Percentiles rank a stretch among this genome's conserved stretches.
phyloP scores from a whole-genome alignment of 2,113 vertebrate species.

The Albula glossodonta region DNA sequence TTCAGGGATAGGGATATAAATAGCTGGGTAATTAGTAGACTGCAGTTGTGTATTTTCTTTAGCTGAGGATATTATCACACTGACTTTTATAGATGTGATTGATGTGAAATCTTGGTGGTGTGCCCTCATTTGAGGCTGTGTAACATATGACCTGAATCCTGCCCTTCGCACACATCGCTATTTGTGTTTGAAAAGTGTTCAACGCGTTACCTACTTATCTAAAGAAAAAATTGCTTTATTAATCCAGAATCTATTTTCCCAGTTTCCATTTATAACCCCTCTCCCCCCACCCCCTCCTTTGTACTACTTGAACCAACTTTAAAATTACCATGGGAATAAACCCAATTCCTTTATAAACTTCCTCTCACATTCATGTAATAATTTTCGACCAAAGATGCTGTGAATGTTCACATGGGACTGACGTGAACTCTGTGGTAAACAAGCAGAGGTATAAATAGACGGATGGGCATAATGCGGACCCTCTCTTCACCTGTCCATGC shows the following conservation, averaged over 20 bases:
- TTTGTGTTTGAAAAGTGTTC: neutral
- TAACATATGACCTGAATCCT: neutral
- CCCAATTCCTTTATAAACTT: constrained; percentile 51
- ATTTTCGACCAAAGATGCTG: neutral
- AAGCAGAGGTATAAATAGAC: neutral
- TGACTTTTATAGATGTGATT: constrained; percentile 17
- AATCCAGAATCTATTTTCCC: constrained; percentile 42
- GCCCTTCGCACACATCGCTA: neutral
- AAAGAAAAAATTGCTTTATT: constrained; percentile 42
- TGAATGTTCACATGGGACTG: neutral
- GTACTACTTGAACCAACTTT: constrained; percentile 34
- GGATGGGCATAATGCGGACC: neutral
- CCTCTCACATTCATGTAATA: constrained; percentile 14
- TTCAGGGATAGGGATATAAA: constrained; percentile 47
- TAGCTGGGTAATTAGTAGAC: constrained; percentile 33
- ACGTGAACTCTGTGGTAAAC: neutral
- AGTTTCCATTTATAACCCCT: constrained; percentile 37
- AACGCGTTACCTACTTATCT: constrained; percentile 28
- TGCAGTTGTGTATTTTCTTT: constrained; percentile 37
- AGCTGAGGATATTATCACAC: constrained; percentile 27
- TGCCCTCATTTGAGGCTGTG: neutral
- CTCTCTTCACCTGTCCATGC: constrained; percentile 31
- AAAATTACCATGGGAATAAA: constrained; percentile 35
- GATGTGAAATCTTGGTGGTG: constrained; percentile 2
- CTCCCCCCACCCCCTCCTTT: constrained; percentile 4